Evolutionary conservation across 2,113 vertebrate genomes (phyloP).

Genomic region (Trematomus loennbergii): DNA sequence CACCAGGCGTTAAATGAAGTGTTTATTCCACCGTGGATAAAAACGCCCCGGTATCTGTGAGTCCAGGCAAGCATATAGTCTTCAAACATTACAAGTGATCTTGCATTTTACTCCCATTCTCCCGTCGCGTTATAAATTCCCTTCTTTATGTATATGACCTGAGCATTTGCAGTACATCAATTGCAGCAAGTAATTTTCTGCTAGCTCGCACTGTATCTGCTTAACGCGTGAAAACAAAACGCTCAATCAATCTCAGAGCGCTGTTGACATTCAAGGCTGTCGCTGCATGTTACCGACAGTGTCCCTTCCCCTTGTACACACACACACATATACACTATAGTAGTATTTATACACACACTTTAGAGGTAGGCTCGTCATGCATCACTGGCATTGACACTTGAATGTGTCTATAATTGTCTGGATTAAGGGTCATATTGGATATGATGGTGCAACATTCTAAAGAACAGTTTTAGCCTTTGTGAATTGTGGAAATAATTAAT

Average conservation of each 20-base stretch:
- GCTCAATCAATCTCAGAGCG: conserved; percentile 72
- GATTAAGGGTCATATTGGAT: background rate
- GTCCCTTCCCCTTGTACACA: conserved; percentile 6
- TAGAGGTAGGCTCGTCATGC: conserved; percentile 18
- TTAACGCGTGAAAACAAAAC: conserved; percentile 70
- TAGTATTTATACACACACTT: background rate
- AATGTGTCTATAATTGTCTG: conserved; percentile 38
- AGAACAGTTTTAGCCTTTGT: background rate
- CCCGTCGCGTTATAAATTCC: conserved; percentile 49
- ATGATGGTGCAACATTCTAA: background rate
- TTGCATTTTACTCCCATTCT: conserved; percentile 50
- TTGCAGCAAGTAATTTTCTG: conserved; percentile 74
- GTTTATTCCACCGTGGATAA: conserved; percentile 53
- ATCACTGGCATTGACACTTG: conserved; percentile 36
- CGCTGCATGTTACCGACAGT: conserved; percentile 24
- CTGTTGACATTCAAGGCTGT: conserved; percentile 65
- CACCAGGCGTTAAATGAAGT: conserved; percentile 32
- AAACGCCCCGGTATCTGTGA: conserved; percentile 31
- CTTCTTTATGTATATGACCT: conserved; percentile 56
- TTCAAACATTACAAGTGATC: conserved; percentile 61
- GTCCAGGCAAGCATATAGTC: conserved; percentile 44
- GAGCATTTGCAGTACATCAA: conserved; percentile 64
- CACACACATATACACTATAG: background rate
- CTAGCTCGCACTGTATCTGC: conserved; percentile 63
- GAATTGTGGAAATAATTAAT: background rate